A percentile compares a stretch with the other conserved stretches of the same genome.
Evolutionary conservation across 2,113 vertebrate species (phyloP).

Genomic region (Thalassoma bifasciatum): DNA sequence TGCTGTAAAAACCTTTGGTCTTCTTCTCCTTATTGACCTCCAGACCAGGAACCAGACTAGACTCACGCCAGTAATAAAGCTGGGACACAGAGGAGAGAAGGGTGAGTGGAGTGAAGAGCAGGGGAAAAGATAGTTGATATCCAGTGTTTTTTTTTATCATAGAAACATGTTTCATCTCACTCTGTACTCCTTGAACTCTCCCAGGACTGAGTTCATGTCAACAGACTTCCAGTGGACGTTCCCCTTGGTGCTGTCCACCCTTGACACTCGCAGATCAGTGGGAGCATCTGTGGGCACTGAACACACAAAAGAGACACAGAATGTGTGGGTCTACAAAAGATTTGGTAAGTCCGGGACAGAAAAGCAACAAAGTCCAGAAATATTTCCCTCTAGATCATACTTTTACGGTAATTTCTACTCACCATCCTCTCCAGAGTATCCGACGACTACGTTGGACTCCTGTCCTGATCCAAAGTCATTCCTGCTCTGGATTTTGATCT

Average conservation of each 20-base stretch:
- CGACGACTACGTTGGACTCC: slow-evolving; percentile 87
- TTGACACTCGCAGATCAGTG: slow-evolving; percentile 87
- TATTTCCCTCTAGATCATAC: no score
- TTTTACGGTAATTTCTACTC: slow-evolving; percentile 66
- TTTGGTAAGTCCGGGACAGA: neutral
- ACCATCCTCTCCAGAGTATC: slow-evolving; percentile 97
- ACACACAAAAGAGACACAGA: slow-evolving; percentile 9
- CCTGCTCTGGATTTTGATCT: slow-evolving; percentile 92
- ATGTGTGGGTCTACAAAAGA: neutral
- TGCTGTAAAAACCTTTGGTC: slow-evolving; percentile 87
- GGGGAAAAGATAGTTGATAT: neutral
- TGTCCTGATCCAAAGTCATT: slow-evolving; percentile 92
- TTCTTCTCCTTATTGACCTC: slow-evolving; percentile 90
- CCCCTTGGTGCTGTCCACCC: slow-evolving; percentile 88
- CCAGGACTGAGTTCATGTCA: slow-evolving; percentile 88
- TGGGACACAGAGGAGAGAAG: slow-evolving; percentile 70
- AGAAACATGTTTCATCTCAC: slow-evolving; percentile 80
- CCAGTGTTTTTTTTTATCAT: neutral
- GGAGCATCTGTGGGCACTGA: slow-evolving; percentile 91
- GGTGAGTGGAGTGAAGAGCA: neutral
- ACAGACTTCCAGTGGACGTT: slow-evolving; percentile 91
- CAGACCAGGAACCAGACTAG: slow-evolving; percentile 91
- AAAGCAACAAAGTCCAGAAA: neutral
- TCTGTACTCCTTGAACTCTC: slow-evolving; percentile 95
- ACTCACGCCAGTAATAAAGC: slow-evolving; percentile 96